Conservation (phyloP, 2,113 vertebrate genomes). For the Percopsis transmontana region DNA sequence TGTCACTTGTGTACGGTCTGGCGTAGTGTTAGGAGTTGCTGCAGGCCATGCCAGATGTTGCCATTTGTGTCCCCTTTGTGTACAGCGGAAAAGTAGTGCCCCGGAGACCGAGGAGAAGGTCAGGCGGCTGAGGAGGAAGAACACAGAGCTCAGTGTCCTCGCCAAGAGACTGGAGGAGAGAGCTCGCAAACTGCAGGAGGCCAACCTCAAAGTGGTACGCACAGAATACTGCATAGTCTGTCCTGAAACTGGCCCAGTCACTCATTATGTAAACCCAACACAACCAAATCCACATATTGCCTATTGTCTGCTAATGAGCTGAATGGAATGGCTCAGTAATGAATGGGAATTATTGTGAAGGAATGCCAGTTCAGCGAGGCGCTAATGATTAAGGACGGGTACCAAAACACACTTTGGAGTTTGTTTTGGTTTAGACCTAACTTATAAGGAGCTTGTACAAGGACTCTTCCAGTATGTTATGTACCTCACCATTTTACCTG, state of each 20-base stretch:
- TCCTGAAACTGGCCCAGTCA: conserved; percentile 15
- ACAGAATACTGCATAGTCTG: conserved; percentile 4
- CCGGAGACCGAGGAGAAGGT: conserved; percentile 98
- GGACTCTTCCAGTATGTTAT: too few relatives aligned
- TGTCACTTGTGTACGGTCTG: conserved; percentile 1
- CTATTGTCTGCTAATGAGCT: conserved; percentile 22
- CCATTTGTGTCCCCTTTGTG: conserved; percentile 25
- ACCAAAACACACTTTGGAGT: neutral
- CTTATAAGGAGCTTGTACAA: too few relatives aligned
- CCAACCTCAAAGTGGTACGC: conserved; percentile 92
- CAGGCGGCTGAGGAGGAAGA: conserved; percentile 92
- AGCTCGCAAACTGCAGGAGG: conserved; percentile 94
- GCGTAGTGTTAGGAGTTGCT: conserved; percentile 17
- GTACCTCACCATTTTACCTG: too few relatives aligned
- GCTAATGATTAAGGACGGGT: neutral
- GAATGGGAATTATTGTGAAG: conserved; percentile 37
- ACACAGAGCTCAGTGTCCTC: conserved; percentile 92
- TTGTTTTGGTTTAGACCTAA: neutral
- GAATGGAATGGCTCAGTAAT: conserved; percentile 23
- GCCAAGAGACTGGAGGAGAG: conserved; percentile 96
- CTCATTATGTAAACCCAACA: conserved; percentile 14
- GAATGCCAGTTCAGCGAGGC: conserved; percentile 19
- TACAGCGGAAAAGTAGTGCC: conserved; percentile 91
- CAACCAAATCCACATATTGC: conserved; percentile 23
- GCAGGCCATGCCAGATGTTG: conserved; percentile 30